Percentiles rank a stretch among this genome's conserved stretches.
Conservation (phyloP, 2,797 vertebrate species). For the Melanotaenia trifasciata region DNA sequence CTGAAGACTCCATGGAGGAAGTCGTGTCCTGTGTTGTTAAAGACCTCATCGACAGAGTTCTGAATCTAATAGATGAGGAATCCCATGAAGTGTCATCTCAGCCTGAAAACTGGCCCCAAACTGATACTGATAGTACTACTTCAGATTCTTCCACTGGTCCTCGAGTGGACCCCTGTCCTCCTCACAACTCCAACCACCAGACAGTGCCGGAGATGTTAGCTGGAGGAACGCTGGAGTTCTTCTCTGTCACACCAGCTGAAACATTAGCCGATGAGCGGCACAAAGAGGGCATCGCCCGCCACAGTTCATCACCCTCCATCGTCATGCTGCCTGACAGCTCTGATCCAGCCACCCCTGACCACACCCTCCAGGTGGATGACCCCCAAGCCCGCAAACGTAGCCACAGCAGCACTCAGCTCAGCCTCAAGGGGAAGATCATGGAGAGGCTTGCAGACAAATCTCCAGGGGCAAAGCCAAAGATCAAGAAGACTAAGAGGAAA, state of each 20-base stretch:
- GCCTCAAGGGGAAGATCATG: constrained; percentile 92
- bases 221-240: constrained; percentile 86
- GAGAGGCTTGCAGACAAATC: constrained; percentile 92
- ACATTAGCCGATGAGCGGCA: constrained; percentile 65
- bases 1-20: constrained; percentile 86
- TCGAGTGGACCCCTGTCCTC: constrained; percentile 65
- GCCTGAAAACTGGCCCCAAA: constrained; percentile 80
- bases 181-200: constrained; percentile 71
- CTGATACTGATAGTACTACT: constrained; percentile 83
- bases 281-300: constrained; percentile 85
- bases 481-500: constrained; percentile 91
- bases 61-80: constrained; percentile 81
- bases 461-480: constrained; percentile 95
- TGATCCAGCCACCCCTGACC: constrained; percentile 74
- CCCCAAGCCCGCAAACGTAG: constrained; percentile 89
- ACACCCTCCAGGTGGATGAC: constrained; percentile 79
- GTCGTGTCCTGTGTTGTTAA: constrained; percentile 88
- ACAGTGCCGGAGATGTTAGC: constrained; percentile 84
- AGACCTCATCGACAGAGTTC: constrained; percentile 90
- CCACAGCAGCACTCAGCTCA: constrained; percentile 96
- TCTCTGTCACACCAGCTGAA: constrained; percentile 79
- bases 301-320: constrained; percentile 94
- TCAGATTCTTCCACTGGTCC: constrained; percentile 74
- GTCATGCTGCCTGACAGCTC: constrained; percentile 84
- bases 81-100: constrained; percentile 61